phyloP scores from a whole-genome alignment of 2,797 vertebrate genomes.

The Brotula barbata region DNA sequence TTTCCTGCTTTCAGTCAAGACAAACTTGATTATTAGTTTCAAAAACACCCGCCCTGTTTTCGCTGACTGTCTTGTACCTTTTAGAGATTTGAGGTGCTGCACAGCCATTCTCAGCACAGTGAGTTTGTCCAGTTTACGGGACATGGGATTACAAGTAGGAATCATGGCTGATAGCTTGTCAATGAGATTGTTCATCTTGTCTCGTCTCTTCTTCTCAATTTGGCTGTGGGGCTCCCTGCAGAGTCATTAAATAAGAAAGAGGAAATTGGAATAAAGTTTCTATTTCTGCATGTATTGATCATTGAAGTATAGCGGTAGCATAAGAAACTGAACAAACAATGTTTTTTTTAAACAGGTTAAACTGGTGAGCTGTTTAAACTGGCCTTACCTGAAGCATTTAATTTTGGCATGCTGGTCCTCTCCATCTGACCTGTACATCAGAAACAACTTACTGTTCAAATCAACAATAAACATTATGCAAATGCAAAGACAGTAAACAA shows the following conservation, averaged over 20 bases:
- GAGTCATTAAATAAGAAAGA: conserved; percentile 1
- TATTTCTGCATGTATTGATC: too few relatives aligned
- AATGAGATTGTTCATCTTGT: conserved; percentile 95
- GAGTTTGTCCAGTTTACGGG: conserved; percentile 92
- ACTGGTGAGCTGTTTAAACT: not conserved
- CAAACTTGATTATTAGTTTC: not conserved
- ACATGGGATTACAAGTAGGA: conserved; percentile 88
- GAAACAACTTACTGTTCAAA: conserved; percentile 15
- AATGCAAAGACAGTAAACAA: conserved; percentile 5
- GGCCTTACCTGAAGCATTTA: conserved; percentile 86
- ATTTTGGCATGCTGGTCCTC: conserved; percentile 87
- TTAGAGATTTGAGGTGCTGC: conserved; percentile 90
- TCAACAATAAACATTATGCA: not conserved
- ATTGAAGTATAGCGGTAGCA: too few relatives aligned
- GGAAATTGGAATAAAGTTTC: too few relatives aligned
- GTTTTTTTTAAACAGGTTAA: too few relatives aligned
- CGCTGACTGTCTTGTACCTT: conserved; percentile 74
- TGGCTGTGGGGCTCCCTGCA: conserved; percentile 93
- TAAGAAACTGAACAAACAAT: too few relatives aligned
- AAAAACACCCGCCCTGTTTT: not conserved
- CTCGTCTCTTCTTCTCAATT: conserved; percentile 92
- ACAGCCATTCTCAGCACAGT: conserved; percentile 93
- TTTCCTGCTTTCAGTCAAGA: not conserved
- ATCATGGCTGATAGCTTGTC: conserved; percentile 94
- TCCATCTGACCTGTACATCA: conserved; percentile 81